Conservation (phyloP, 2,888 invertebrate genomes). For the Dolichopus griseipennis region DNA sequence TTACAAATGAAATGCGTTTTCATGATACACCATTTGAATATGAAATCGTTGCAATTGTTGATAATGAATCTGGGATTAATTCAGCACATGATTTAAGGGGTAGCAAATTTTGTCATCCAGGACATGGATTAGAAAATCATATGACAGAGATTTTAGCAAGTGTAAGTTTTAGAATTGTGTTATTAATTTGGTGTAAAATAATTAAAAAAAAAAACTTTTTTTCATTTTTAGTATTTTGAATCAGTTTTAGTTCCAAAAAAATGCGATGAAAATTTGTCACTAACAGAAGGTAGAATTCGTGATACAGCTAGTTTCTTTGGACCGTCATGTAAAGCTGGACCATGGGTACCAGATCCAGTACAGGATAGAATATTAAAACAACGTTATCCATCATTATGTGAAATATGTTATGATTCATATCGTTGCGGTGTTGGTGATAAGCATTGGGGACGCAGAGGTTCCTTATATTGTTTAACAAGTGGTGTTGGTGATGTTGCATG, state of each 20-base stretch:
- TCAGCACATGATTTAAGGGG: slow-evolving; percentile 55
- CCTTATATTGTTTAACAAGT: slow-evolving; percentile 68
- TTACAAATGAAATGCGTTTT: slow-evolving; percentile 59
- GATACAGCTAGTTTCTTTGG: slow-evolving; percentile 67
- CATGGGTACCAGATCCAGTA: slow-evolving; percentile 62
- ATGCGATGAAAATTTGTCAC: slow-evolving; percentile 59
- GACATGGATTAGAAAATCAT: slow-evolving; percentile 61
- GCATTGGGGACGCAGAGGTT: slow-evolving; percentile 76
- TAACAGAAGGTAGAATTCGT: slow-evolving; percentile 68
- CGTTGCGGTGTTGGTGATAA: slow-evolving; percentile 60
- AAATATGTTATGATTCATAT: slow-evolving; percentile 55
- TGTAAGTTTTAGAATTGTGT: slow-evolving; percentile 44
- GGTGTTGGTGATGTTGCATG: slow-evolving; percentile 74
- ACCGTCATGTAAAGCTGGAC: slow-evolving; percentile 75
- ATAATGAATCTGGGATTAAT: slow-evolving; percentile 51
- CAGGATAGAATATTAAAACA: slow-evolving; percentile 57
- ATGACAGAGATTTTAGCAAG: slow-evolving; percentile 68
- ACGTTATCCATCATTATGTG: slow-evolving; percentile 63
- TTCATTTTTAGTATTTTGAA: slow-evolving; percentile 59
- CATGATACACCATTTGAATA: slow-evolving; percentile 50
- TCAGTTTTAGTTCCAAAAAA: slow-evolving; percentile 58
- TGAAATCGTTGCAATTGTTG: slow-evolving; percentile 58
- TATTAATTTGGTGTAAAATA: not conserved
- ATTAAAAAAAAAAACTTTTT: not conserved
- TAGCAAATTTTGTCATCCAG: slow-evolving; percentile 73